Evolutionary conservation across 2,888 invertebrate species (phyloP), one percentile per base, ranked within the genome.

Genomic region (Melieria omissa): DNA sequence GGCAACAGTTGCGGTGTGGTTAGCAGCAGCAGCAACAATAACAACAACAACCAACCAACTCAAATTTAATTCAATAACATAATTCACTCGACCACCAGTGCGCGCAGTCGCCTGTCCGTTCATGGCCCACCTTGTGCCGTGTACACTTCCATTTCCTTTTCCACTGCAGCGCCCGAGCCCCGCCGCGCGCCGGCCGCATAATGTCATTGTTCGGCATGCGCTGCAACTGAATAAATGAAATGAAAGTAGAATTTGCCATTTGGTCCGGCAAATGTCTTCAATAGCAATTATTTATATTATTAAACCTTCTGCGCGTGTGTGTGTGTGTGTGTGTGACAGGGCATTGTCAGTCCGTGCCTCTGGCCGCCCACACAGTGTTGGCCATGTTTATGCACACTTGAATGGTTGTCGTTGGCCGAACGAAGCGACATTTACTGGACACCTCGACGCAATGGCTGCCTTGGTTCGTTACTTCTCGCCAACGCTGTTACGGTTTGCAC

Each of bases 31-130:
- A 65, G 42, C 54, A 42, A 57, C 41, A n/a, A 42, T 14, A 14
- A 47, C n/a, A 67, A 12, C n/a, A 46, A 58, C 42, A 7, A 42
- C 42, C 81, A 83, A 83, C 80, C 82, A 82, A 83, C 83, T 82
- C 78, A 78, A 83, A 81, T 83, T 82, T 81, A 83, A 82, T 82
- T 83, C 82, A 83, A 82, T 82, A 82, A 82, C 82, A 82, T 82
- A 82, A 82, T 83, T 82, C 83, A 82, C 80, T 82, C 78, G 80
- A 66, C 61, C 63, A 66, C 60, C 60, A 16, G 41, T 46, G n/a
- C 46, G 61, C 49, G n/a, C 16, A 49, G 42, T 52, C 64, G n/a
- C 12, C n/a, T 12, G 64, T 49, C 47, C 16, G 46, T 4, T n/a
- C n/a, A n/a, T 6, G 10, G 29, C 12, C 44, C 61, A 52, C 12